A percentile compares a stretch with the other conserved stretches of the same genome.
Conservation (phyloP, 2,888 invertebrate species). For the Graphium colonna region DNA sequence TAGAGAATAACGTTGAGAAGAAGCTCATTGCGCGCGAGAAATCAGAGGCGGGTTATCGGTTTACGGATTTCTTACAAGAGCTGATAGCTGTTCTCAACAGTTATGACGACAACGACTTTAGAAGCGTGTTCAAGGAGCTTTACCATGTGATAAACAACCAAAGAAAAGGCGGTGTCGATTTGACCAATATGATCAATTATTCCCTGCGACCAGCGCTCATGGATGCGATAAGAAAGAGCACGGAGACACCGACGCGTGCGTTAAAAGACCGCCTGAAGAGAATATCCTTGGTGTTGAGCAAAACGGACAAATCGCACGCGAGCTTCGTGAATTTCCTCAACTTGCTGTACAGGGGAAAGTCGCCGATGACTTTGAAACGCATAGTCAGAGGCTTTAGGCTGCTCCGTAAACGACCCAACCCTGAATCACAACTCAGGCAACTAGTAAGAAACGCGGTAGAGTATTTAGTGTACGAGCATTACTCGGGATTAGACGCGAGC, state of each 20-base stretch:
- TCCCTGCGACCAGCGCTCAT: background rate
- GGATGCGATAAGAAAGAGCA: background rate
- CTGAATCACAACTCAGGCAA: background rate
- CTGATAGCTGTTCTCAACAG: constrained; percentile 1
- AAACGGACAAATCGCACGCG: background rate
- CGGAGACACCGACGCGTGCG: background rate
- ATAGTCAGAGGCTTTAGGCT: constrained; percentile 1
- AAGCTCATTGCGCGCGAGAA: background rate
- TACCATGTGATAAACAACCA: background rate
- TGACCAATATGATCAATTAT: background rate
- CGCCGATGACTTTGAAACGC: background rate
- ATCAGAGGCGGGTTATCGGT: background rate
- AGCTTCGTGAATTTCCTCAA: constrained; percentile 13
- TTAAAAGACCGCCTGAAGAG: constrained; percentile 1
- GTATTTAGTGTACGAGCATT: constrained; percentile 3
- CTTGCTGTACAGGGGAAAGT: constrained; percentile 3
- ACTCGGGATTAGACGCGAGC: background rate
- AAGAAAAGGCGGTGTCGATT: background rate
- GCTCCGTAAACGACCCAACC: background rate
- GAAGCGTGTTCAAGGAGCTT: background rate
- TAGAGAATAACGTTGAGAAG: constrained; percentile 8
- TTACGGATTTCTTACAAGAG: constrained; percentile 14
- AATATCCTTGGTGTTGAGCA: background rate
- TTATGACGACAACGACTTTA: constrained; percentile 7
- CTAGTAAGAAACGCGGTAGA: background rate